These are phyloP conservation scores for Melanocharis versteri DNA, from an alignment of 2,113 vertebrate genomes.

Conservation along the genomic window DNA sequence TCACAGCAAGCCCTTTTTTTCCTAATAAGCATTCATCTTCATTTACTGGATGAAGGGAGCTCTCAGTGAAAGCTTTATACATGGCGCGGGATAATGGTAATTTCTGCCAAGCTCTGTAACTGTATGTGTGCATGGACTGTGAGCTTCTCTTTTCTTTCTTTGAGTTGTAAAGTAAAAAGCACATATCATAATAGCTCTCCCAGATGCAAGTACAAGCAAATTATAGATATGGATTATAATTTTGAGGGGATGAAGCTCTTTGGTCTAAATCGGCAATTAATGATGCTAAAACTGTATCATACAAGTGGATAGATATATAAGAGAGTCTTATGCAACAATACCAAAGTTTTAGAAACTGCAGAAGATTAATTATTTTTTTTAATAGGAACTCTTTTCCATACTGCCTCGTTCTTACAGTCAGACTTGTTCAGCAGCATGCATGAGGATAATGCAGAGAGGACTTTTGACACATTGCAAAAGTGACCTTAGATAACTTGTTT, in stretches of 20 bases:
- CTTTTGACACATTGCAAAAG: background rate
- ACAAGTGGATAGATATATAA: background rate
- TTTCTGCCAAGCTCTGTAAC: slow-evolving; percentile 54
- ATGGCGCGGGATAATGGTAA: background rate
- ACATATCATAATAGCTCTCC: background rate
- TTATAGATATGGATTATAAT: background rate
- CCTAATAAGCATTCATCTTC: slow-evolving; percentile 75
- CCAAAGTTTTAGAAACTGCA: background rate
- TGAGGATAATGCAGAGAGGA: background rate
- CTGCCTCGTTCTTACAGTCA: background rate
- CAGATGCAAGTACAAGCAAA: background rate
- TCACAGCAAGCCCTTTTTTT: slow-evolving; percentile 72
- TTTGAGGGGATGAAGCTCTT: background rate
- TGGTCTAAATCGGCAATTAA: background rate
- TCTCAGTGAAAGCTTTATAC: slow-evolving; percentile 67
- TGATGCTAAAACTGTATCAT: background rate
- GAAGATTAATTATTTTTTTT: background rate
- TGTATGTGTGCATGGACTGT: background rate
- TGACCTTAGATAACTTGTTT: background rate
- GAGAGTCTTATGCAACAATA: background rate
- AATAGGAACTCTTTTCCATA: background rate
- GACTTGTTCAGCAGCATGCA: background rate
- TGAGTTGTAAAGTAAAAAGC: background rate
- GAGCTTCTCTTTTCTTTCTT: background rate
- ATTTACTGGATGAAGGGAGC: slow-evolving; percentile 72